phyloP scores from a whole-genome alignment of 2,113 vertebrate genomes.

The Penelope pileata region DNA sequence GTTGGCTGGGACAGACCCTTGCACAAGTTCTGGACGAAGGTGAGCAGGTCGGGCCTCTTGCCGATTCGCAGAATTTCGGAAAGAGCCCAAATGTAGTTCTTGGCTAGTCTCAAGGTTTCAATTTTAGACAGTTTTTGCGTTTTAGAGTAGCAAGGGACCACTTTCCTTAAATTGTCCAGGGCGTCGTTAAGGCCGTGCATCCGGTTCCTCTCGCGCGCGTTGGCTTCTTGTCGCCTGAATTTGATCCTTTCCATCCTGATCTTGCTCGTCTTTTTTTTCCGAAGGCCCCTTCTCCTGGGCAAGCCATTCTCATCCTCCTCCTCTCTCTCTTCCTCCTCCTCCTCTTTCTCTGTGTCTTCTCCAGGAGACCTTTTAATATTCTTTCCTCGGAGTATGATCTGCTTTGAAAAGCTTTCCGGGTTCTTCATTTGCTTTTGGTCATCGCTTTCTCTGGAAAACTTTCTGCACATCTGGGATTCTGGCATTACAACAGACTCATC shows the following conservation, averaged over 20 bases:
- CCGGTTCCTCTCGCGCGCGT: conserved; percentile 91
- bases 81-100: conserved; percentile 99
- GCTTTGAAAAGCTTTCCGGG: conserved; percentile 82
- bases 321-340: conserved; percentile 87
- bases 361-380: conserved; percentile 84
- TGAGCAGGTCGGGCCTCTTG: conserved; percentile 95
- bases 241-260: conserved; percentile 89
- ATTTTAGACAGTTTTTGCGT: conserved; percentile 99
- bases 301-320: conserved; percentile 89
- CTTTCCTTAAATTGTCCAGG: conserved; percentile 97
- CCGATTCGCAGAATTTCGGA: conserved; percentile 96
- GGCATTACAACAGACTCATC: conserved; percentile 94
- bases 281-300: conserved; percentile 87
- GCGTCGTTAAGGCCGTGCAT: conserved; percentile 98
- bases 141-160: conserved; percentile 98
- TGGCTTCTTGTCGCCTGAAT: conserved; percentile 93
- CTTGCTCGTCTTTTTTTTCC: conserved; percentile 92
- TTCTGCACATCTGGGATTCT: conserved; percentile 92
- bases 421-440: conserved; percentile 87
- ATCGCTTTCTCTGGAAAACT: conserved; percentile 88
- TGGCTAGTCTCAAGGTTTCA: conserved; percentile 95
- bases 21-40: conserved; percentile 97
- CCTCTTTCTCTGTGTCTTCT: conserved; percentile 90
- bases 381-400: conserved; percentile 80
- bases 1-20: conserved; percentile 99